Conservation (phyloP, 1,140 invertebrate genomes). For the Ylistrum balloti region DNA sequence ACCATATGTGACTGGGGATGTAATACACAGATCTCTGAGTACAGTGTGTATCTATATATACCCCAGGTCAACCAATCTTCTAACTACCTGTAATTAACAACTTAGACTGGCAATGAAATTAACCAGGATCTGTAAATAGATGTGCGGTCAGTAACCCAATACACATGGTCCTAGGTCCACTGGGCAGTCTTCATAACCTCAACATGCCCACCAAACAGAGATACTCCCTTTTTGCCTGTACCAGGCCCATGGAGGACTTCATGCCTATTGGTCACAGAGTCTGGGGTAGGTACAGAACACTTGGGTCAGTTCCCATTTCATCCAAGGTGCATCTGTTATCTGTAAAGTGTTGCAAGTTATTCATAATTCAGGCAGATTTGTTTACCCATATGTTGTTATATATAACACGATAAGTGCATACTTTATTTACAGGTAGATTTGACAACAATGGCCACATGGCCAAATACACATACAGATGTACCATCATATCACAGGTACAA, state of each 20-base stretch:
- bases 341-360: neutral
- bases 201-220: constrained; percentile 56
- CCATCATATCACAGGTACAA: neutral
- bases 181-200: neutral
- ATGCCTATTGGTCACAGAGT: constrained; percentile 56
- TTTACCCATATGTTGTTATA: neutral
- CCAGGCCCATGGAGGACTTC: constrained; percentile 58
- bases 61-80: neutral
- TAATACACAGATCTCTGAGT: neutral
- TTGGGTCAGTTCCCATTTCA: no score
- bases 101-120: neutral
- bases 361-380: no score
- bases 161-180: constrained; percentile 28
- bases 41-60: neutral
- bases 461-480: neutral
- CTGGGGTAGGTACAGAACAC: constrained; percentile 59
- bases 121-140: neutral
- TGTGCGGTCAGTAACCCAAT: constrained; percentile 11
- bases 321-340: neutral
- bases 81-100: constrained; percentile 17
- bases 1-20: neutral
- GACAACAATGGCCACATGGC: neutral
- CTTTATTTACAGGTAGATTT: neutral
- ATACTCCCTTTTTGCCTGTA: constrained; percentile 61
- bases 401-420: neutral